These are phyloP conservation scores for Amblyopsis hoosieri DNA, from an alignment of 2,797 vertebrate genomes.

Conservation along the genomic window DNA sequence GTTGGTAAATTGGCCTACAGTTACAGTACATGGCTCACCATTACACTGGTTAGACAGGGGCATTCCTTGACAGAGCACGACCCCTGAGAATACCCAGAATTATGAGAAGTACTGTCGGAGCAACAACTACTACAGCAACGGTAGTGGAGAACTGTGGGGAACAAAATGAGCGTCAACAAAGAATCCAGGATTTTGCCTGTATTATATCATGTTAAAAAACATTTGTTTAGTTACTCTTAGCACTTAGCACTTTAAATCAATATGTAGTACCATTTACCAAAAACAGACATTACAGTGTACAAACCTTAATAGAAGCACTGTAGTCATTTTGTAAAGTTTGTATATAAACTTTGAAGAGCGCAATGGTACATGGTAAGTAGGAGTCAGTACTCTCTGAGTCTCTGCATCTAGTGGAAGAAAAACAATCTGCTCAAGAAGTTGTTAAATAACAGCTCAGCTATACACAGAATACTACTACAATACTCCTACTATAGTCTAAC, in stretches of 20 bases:
- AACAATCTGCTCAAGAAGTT: background rate
- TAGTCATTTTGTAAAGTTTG: conserved; percentile 67
- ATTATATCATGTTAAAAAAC: no score
- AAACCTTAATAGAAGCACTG: conserved; percentile 65
- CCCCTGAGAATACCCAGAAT: conserved; percentile 44
- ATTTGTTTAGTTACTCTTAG: no score
- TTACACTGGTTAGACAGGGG: conserved; percentile 1
- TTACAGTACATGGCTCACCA: background rate
- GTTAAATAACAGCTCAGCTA: background rate
- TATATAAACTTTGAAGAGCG: conserved; percentile 71
- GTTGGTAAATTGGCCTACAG: no score
- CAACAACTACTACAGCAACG: conserved; percentile 56
- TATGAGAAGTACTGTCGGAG: conserved; percentile 54
- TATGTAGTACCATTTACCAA: background rate
- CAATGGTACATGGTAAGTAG: conserved; percentile 82
- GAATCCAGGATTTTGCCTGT: background rate
- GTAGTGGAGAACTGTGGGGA: conserved; percentile 58
- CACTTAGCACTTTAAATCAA: no score
- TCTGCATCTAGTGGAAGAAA: conserved; percentile 71
- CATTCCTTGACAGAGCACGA: conserved; percentile 17
- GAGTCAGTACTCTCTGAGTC: conserved; percentile 74
- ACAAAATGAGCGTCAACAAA: conserved; percentile 11
- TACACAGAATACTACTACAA: no score
- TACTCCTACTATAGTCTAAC: no score
- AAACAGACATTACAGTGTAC: conserved; percentile 19